Base-by-base conservation (phyloP, 2,888 invertebrate genomes). In the Heliconius erato region DNA sequence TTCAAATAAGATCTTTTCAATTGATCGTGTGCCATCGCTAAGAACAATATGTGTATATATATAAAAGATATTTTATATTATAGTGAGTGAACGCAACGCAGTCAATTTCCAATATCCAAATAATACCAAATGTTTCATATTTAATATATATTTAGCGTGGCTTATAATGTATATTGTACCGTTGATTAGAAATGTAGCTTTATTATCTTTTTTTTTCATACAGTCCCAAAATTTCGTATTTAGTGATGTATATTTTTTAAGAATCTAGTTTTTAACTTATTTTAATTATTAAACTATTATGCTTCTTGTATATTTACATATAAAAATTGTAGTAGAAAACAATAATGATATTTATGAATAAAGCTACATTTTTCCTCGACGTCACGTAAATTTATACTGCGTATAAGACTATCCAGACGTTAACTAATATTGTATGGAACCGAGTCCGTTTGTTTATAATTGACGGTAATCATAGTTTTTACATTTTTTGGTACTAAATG, bases 41-140 rank as follows among this genome's bases (percentile, higher is more conserved):
- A 88, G 91, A 93, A 93, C 93, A 94, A 89, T 86, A 87, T 93
- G 91, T 93, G 92, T 90, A 93, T 93, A 91, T 81, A 93, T 90
- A 93, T 92, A 91, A 80, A 81, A 86, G 83, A 84, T 84, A 82
- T 78, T 85, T 35, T n/a, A 40, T 86, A 79, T 79, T 86, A 87
- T 86, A 88, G 87, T 90, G 91, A 90, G 86, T 88, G 88, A 91
- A 89, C 84, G 91, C 89, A 94, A 94, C 93, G 91, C 94, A 92
- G 95, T 95, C 95, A 95, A 95, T 95, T 95, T 68, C 71, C 77
- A 67, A 63, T 76, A 85, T 82, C 59, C 90, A 89, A 89, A 89
- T 85, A 87, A 90, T 90, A 92, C 92, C 91, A 90, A 92, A 90
- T 86, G 82, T 85, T 83, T 85, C 86, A 86, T 86, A 35, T 74